phyloP scores from a whole-genome alignment of 2,888 invertebrate genomes.

The Deilephila porcellus region DNA sequence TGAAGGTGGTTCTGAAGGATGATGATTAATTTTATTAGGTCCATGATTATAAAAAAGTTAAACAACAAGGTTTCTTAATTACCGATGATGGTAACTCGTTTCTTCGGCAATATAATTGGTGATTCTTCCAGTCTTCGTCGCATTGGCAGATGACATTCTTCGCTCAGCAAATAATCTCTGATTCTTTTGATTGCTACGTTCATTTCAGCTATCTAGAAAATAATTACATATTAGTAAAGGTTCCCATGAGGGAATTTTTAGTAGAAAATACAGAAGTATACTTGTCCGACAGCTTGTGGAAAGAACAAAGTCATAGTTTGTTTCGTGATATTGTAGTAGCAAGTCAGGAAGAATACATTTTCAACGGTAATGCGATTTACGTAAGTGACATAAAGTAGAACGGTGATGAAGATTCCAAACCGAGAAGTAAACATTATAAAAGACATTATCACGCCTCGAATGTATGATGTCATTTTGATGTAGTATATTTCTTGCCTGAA shows the following conservation, averaged over 20 bases:
- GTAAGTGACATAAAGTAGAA: constrained; percentile 85
- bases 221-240: neutral
- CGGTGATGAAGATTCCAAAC: constrained; percentile 88
- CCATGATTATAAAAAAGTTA: neutral
- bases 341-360: constrained; percentile 89
- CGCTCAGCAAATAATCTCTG: constrained; percentile 71
- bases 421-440: constrained; percentile 88
- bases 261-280: constrained; percentile 41
- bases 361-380: constrained; percentile 88
- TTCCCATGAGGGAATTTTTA: neutral
- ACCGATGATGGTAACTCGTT: constrained; percentile 71
- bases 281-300: constrained; percentile 81
- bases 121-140: constrained; percentile 60
- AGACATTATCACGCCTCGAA: constrained; percentile 83
- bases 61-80: constrained; percentile 27
- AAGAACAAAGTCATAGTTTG: constrained; percentile 90
- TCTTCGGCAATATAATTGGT: constrained; percentile 71
- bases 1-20: neutral
- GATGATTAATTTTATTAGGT: neutral
- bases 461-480: constrained; percentile 80
- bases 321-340: constrained; percentile 90
- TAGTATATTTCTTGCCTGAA: constrained; percentile 70
- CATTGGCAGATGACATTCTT: constrained; percentile 66
- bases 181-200: constrained; percentile 77
- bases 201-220: constrained; percentile 74